Evolutionary conservation across 2,797 vertebrate genomes (phyloP), one percentile per base, ranked within the genome.

Genomic region (Sebastes itinus): DNA sequence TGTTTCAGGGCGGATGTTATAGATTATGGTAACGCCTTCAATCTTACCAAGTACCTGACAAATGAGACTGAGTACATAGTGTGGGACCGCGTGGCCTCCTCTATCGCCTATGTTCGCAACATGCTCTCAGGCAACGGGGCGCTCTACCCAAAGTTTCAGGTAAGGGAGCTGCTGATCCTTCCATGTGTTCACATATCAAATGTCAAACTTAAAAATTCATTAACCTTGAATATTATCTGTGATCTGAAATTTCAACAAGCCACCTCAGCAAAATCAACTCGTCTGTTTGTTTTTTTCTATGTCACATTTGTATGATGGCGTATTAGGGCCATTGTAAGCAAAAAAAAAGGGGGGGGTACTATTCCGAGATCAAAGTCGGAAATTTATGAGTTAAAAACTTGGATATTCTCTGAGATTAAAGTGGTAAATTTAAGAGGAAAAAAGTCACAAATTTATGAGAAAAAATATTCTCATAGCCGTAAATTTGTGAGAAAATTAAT

Each of bases 81-180:
- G 5, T 99, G 99, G 98, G 75, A 95, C 0, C 95, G 96, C 73
- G 90, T 92, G 72, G 84, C 96, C 49, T 92, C 96, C 54, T 95
- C 97, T 1, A 92, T 98, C 20, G 88, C 96, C 23, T 99, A 99
- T 54, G 89, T 99, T 0, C 88, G 92, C 70, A 80, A 95, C 83
- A 99, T 99, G 99, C 84, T 99, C 66, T 92, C 96, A 77, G 93
- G 94, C 73, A 94, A 97, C 46, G 3, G 7, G 12, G 28, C 3
- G 2, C 54, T 99, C 69, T 98, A 98, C 78, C 86, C 87, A 12
- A 66, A 0, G 60, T 97, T 99, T 80, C 95, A 99, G 97, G 98
- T 99, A 82, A 93, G 72, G 4, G 13, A 12, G 12, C 14, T 0
- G 35, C 9, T 65, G 16, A 49, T 25, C 7, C 13, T 62, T 56